A percentile compares a stretch with the other conserved stretches of the same genome.
Evolutionary conservation across 2,888 invertebrate genomes (phyloP).

Genomic region (Congeria kusceri): DNA sequence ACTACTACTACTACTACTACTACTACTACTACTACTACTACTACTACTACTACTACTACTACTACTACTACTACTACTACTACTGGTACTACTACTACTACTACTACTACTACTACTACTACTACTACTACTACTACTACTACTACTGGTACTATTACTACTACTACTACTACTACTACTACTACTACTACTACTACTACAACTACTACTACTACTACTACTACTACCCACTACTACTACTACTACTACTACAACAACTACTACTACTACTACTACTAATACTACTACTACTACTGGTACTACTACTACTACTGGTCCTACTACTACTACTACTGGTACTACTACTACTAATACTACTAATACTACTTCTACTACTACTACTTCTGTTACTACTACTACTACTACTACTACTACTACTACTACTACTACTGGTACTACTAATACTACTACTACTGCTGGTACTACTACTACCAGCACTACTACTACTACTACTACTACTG

Average conservation of each 20-base stretch:
- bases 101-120: constrained; percentile 10
- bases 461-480: not conserved
- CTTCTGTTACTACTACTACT: not conserved
- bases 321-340: not conserved
- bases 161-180: not conserved
- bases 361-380: not conserved
- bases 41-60: too few relatives aligned
- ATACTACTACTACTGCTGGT: constrained; percentile 3
- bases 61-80: too few relatives aligned
- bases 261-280: too few relatives aligned
- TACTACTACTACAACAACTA: not conserved
- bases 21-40: too few relatives aligned
- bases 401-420: not conserved
- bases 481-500: not conserved
- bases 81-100: constrained; percentile 12
- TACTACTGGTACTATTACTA: constrained; percentile 1
- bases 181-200: not conserved
- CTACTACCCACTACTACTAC: not conserved
- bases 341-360: not conserved
- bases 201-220: not conserved
- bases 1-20: too few relatives aligned
- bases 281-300: too few relatives aligned
- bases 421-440: not conserved
- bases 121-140: constrained; percentile 17
- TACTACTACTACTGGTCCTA: not conserved